These are phyloP conservation scores for Mechanitis mazaeus DNA, from an alignment of 2,888 invertebrate genomes.

Conservation along the genomic window DNA sequence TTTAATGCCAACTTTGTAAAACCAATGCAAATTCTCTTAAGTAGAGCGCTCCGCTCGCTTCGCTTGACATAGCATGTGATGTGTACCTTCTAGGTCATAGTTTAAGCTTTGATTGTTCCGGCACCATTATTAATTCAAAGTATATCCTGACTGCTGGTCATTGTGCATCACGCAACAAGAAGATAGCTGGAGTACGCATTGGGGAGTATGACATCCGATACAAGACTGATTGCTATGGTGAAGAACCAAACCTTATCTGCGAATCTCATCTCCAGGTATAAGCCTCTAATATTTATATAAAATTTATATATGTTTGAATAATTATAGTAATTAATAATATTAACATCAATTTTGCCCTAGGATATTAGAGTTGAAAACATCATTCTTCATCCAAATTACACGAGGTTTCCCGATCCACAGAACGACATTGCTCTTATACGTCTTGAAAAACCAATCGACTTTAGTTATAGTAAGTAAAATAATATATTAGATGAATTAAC, in stretches of 20 bases:
- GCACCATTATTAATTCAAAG: conserved; percentile 56
- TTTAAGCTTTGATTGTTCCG: conserved; percentile 25
- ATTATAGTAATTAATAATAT: neutral
- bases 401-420: neutral
- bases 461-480: conserved; percentile 22
- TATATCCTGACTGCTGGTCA: conserved; percentile 65
- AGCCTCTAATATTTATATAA: neutral
- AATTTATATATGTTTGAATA: neutral
- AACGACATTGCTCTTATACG: conserved; percentile 29
- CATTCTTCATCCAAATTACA: conserved; percentile 17
- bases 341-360: conserved; percentile 6
- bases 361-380: conserved; percentile 18
- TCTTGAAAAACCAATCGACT: conserved; percentile 22
- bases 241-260: conserved; percentile 1
- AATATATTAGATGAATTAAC: too few species aligned
- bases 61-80: too few species aligned
- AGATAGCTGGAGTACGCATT: conserved; percentile 15
- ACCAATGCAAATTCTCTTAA: too few species aligned
- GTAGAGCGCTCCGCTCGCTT: too few species aligned
- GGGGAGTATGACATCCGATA: conserved; percentile 18
- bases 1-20: too few species aligned
- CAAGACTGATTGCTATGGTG: conserved; percentile 14
- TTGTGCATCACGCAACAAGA: conserved; percentile 38
- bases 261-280: conserved; percentile 4
- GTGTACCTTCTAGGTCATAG: conserved; percentile 7